A percentile compares a stretch with the other conserved stretches of the same genome.
These are phyloP conservation scores for Glareola pratincola DNA, from an alignment of 2,113 vertebrate genomes.

Conservation along the genomic window DNA sequence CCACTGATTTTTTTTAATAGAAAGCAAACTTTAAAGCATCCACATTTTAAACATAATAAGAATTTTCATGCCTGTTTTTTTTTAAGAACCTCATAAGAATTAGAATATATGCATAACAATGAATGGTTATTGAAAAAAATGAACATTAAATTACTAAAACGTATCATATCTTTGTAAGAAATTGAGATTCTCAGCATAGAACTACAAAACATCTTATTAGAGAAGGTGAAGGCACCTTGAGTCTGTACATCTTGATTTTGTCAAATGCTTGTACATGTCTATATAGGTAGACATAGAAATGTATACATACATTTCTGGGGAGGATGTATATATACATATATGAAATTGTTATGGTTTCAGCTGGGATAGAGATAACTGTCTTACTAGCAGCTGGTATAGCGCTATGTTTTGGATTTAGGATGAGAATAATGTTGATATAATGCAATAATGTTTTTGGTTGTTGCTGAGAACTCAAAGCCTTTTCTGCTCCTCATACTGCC, in stretches of 20 bases:
- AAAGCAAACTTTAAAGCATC: not conserved
- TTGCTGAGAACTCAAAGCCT: not conserved
- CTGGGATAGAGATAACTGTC: not conserved
- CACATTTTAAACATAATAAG: not conserved
- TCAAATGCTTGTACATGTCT: not conserved
- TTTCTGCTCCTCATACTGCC: not conserved
- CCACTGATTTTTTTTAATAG: not conserved
- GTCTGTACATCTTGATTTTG: not conserved
- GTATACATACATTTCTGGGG: not conserved
- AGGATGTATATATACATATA: rapidly evolving
- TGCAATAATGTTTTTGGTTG: not conserved
- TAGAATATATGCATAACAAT: not conserved
- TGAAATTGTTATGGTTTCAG: not conserved
- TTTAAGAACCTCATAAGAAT: not conserved
- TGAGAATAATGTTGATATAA: not conserved
- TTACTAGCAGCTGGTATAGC: not conserved
- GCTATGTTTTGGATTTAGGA: not conserved
- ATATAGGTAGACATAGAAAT: not conserved
- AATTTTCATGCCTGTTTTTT: not conserved
- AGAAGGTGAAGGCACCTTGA: not conserved
- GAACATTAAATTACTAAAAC: not conserved
- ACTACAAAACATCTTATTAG: not conserved
- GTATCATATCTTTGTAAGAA: not conserved
- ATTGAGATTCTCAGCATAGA: not conserved
- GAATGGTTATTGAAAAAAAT: not conserved